Percentiles rank a stretch among this genome's conserved stretches.
These are phyloP conservation scores for Crenuchus spilurus DNA, from an alignment of 2,797 vertebrate genomes.

Conservation along the genomic window DNA sequence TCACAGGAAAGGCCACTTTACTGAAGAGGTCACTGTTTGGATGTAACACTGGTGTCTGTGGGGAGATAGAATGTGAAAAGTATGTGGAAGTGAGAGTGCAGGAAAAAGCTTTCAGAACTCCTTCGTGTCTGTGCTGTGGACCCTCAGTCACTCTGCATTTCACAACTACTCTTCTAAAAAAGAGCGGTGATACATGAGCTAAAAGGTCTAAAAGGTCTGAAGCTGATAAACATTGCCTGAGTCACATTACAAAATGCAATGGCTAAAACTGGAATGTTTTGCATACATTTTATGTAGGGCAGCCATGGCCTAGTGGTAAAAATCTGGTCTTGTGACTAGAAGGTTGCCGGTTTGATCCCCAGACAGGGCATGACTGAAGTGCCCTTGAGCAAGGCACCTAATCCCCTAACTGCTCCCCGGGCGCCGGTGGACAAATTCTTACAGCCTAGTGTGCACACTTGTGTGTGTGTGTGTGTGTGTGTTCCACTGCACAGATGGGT, in stretches of 20 bases:
- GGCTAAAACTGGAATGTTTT: too few species aligned
- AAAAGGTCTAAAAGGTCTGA: background rate
- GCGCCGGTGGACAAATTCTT: too few species aligned
- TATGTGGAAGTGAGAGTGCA: background rate
- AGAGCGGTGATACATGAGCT: background rate
- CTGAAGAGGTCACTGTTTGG: background rate
- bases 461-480: too few species aligned
- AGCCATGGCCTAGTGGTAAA: too few species aligned
- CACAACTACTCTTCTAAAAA: background rate
- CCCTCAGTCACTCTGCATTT: slow-evolving; percentile 5
- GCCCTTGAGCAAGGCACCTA: too few species aligned
- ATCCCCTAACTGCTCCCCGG: too few species aligned
- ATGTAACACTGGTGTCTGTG: background rate
- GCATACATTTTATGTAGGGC: too few species aligned
- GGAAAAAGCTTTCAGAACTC: slow-evolving; percentile 3
- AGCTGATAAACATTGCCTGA: background rate
- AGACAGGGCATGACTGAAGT: too few species aligned
- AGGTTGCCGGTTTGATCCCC: too few species aligned
- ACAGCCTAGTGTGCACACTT: too few species aligned
- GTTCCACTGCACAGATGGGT: too few species aligned
- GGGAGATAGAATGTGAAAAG: background rate
- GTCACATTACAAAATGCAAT: background rate
- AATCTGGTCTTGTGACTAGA: too few species aligned
- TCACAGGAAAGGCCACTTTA: background rate
- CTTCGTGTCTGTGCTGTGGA: background rate